Base-by-base conservation (phyloP, 2,888 invertebrate species). In the Entomobrya multifasciata region DNA sequence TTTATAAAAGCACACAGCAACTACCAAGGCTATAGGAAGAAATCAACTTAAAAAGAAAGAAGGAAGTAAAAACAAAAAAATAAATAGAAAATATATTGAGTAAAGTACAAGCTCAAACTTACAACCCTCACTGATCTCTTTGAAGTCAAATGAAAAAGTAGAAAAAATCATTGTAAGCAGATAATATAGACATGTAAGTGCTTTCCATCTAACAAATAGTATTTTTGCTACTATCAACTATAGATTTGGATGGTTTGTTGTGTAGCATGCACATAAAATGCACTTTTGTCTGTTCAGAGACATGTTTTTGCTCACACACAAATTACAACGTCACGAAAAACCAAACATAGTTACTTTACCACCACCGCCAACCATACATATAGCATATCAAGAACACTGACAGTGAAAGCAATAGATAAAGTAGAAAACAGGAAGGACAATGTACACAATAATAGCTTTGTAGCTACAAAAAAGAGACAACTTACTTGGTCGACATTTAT, bases 401-500 rank as follows among this genome's bases (percentile, higher is more conserved):
- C 36, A 36, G 62, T 11, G 36, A 52, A 52, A 52, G 17, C 4
- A 17, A 30, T 4, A 36, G 25, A 70, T 13, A 6, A 1, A 44
- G 22, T 62, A 62, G 41, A 22, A 49, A 52, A 72, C 8, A n/a
- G 72, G 49, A 72, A 25, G 72, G 72, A 47, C 44, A 27, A 17
- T n/a, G 36, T 36, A 36, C 36, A 47, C 15, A 72, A 25, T 25
- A 49, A 49, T 25, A 3, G 25, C 5, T 25, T 52, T 49, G n/a
- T n/a, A 72, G n/a, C 52, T n/a, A 57, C 27, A 55, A 52, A 36
- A 76, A 76, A 41, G 36, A 44, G 20, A 81, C 22, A 60, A 72
- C 96, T 97, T 94, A 98, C 98, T 97, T 92, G 99, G 99, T 93
- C 97, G 95, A 94, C 99, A 99, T 93, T 98, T 98, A 94, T 97